Conservation (phyloP, 2,113 vertebrate genomes). For the Campylorhamphus procurvoides region DNA sequence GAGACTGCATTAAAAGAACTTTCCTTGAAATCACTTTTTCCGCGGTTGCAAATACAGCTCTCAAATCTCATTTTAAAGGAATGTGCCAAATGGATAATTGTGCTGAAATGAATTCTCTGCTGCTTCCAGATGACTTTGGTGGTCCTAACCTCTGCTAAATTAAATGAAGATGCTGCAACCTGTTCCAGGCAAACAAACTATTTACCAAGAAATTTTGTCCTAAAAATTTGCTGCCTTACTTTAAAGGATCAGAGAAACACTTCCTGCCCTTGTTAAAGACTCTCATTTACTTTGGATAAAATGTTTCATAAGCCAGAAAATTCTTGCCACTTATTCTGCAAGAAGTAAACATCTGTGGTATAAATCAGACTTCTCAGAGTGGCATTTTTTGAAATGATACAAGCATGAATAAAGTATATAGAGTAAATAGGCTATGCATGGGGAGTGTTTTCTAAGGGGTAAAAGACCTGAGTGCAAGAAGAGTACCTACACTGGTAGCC, state of each 20-base stretch:
- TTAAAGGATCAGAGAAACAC: not conserved
- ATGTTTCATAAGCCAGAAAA: not conserved
- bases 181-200: not conserved
- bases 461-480: not conserved
- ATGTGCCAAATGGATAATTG: not conserved
- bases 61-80: constrained; percentile 7
- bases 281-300: not conserved
- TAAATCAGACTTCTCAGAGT: not conserved
- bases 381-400: not conserved
- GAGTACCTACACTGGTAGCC: not conserved
- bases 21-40: not conserved
- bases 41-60: not conserved
- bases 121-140: not conserved
- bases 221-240: not conserved
- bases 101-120: not conserved
- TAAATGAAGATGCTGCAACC: not conserved
- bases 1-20: not conserved
- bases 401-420: not conserved
- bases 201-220: not conserved
- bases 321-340: not conserved
- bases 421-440: not conserved
- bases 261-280: not conserved
- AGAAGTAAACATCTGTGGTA: not conserved
- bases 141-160: not conserved
- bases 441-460: not conserved